Conservation (phyloP, 2,888 invertebrate species). For the Caenorhabditis angaria region DNA sequence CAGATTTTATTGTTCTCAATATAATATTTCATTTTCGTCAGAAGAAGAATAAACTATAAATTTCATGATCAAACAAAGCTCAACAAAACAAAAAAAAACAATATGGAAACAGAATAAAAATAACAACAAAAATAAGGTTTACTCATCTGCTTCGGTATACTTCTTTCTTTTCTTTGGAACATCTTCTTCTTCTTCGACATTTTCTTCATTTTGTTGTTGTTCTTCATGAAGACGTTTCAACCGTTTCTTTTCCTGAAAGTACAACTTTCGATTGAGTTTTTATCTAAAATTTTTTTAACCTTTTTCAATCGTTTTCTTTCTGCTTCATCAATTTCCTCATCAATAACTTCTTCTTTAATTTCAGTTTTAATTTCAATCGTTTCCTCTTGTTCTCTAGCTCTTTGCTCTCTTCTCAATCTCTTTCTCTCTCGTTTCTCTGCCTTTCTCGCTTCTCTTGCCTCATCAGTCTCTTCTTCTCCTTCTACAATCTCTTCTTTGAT, state of each 20-base stretch:
- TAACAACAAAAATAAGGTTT: background rate
- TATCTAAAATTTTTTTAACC: conserved; percentile 5
- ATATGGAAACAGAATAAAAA: background rate
- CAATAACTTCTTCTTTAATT: conserved; percentile 24
- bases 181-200: conserved; percentile 20
- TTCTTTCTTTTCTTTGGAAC: conserved; percentile 37
- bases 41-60: too few relatives aligned
- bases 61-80: background rate
- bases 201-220: conserved; percentile 11
- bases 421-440: conserved; percentile 39
- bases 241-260: conserved; percentile 37
- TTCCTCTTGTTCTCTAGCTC: conserved; percentile 19
- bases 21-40: too few relatives aligned
- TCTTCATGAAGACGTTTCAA: conserved; percentile 33
- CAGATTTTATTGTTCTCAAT: background rate
- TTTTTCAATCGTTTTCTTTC: conserved; percentile 36
- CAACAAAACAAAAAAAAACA: background rate
- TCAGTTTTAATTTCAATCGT: conserved; percentile 11
- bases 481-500: conserved; percentile 8
- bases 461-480: conserved; percentile 22
- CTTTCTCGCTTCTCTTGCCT: conserved; percentile 25
- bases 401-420: conserved; percentile 25
- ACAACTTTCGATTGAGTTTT: background rate
- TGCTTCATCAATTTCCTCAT: conserved; percentile 22
- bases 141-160: conserved; percentile 24